phyloP scores from a whole-genome alignment of 2,113 vertebrate species.

The Thymallus thymallus region DNA sequence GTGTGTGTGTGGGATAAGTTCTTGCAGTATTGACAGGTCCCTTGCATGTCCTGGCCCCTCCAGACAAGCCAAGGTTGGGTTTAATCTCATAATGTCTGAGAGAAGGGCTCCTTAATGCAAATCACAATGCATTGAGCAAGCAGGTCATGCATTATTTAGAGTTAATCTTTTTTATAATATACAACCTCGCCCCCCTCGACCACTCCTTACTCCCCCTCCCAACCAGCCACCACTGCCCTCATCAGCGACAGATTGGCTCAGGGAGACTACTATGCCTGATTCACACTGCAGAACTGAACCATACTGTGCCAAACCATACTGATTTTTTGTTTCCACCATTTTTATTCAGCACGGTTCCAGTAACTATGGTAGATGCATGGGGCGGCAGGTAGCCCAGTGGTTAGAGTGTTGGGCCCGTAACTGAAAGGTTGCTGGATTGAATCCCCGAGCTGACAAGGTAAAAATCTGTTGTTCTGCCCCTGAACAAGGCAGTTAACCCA shows the following conservation, averaged over 20 bases:
- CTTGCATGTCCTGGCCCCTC: conserved; percentile 60
- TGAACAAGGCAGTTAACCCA: too few species aligned
- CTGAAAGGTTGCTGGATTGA: too few species aligned
- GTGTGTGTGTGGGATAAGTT: conserved; percentile 22
- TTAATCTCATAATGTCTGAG: conserved; percentile 80
- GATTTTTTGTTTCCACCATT: too few species aligned
- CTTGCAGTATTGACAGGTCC: conserved; percentile 69
- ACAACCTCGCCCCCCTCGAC: conserved; percentile 39
- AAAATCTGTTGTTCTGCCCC: too few species aligned
- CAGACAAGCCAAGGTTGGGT: conserved; percentile 71
- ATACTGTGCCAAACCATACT: too few species aligned
- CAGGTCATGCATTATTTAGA: conserved; percentile 79
- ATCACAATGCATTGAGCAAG: conserved; percentile 78
- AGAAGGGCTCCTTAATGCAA: conserved; percentile 73
- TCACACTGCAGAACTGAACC: too few species aligned
- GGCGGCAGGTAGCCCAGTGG: too few species aligned
- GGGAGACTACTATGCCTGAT: too few species aligned
- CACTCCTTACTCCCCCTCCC: neutral
- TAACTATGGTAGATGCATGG: too few species aligned
- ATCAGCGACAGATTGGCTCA: neutral
- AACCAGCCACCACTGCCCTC: neutral
- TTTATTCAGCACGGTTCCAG: neutral
- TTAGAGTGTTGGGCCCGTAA: too few species aligned
- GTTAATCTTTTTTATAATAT: conserved; percentile 65
- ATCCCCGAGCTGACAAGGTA: too few species aligned